Conservation (phyloP, 2,113 vertebrate species). For the Ptilonorhynchus violaceus region DNA sequence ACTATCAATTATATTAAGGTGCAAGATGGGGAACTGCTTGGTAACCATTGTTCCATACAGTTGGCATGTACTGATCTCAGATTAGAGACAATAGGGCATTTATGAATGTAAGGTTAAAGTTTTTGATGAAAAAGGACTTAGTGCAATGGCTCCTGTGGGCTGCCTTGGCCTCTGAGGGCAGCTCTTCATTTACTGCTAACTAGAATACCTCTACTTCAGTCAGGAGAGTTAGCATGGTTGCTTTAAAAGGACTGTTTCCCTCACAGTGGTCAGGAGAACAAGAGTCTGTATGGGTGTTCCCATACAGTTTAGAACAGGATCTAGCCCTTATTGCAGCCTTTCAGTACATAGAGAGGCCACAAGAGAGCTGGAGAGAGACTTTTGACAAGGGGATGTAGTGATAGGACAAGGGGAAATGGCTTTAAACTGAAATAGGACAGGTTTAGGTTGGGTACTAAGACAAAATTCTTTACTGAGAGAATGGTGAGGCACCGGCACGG, state of each 20-base stretch:
- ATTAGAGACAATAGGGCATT: neutral
- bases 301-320: neutral
- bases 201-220: neutral
- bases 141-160: neutral
- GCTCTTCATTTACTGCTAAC: neutral
- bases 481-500: neutral
- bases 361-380: neutral
- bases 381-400: neutral
- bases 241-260: neutral
- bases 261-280: neutral
- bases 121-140: neutral
- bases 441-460: neutral
- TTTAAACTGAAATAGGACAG: neutral
- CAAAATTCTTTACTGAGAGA: neutral
- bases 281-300: neutral
- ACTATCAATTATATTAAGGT: neutral
- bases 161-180: neutral
- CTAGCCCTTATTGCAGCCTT: neutral
- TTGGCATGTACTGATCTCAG: neutral
- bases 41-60: neutral
- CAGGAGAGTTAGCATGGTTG: neutral
- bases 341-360: neutral
- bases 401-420: neutral
- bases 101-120: neutral
- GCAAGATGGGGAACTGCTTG: neutral